Percentiles rank a stretch among this genome's conserved stretches.
phyloP scores from a whole-genome alignment of 2,113 vertebrate genomes.

The Pongo abelii region DNA sequence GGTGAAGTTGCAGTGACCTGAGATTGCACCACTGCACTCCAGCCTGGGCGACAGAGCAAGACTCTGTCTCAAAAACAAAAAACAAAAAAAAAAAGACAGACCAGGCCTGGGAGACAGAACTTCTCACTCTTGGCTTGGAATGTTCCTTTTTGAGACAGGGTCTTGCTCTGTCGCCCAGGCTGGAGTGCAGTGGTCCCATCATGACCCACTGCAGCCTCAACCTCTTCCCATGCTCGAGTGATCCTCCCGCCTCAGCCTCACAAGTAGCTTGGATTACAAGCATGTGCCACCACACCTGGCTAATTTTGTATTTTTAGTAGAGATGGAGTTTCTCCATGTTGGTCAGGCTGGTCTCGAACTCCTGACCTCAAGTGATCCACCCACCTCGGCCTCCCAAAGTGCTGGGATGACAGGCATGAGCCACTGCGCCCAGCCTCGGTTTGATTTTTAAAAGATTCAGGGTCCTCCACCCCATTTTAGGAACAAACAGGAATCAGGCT shows the following conservation, averaged over 20 bases:
- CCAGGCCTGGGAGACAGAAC: neutral
- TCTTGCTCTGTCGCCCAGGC: neutral
- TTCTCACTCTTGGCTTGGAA: neutral
- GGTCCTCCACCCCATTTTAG: neutral
- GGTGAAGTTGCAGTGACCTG: no score
- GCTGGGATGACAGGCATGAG: no score
- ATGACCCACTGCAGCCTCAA: no score
- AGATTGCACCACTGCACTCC: no score
- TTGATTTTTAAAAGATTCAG: neutral
- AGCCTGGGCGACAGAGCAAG: no score
- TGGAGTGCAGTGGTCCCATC: neutral
- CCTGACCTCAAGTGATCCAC: neutral
- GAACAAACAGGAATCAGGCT: fast-evolving
- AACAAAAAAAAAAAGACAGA: neutral
- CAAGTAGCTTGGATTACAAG: neutral
- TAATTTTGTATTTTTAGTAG: no score
- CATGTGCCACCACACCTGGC: no score
- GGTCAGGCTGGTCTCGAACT: no score
- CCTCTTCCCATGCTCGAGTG: neutral
- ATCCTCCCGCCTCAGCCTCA: no score
- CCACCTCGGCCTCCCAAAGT: no score
- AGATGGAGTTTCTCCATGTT: no score
- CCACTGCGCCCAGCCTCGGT: neutral
- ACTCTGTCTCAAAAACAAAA: no score
- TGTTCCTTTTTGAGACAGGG: neutral